Conservation (phyloP, 2,113 vertebrate genomes). For the Eleginops maclovinus region DNA sequence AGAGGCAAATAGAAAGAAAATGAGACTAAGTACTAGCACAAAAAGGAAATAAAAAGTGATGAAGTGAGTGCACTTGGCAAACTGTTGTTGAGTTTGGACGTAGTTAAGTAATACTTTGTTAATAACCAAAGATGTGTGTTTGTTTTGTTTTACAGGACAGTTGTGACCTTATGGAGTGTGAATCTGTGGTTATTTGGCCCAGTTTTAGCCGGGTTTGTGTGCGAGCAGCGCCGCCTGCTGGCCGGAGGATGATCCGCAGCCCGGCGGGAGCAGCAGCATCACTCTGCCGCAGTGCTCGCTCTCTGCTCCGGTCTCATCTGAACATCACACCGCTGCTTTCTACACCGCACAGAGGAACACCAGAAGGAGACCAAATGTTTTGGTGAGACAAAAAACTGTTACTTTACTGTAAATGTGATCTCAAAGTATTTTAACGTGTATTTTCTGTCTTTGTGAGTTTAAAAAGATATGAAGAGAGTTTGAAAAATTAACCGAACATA, state of each 20-base stretch:
- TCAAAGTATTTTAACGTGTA: background rate
- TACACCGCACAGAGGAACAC: background rate
- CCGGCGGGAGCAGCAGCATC: background rate
- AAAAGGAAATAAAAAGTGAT: background rate
- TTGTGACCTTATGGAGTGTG: background rate
- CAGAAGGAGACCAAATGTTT: background rate
- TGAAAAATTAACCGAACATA: background rate
- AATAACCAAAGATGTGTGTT: background rate
- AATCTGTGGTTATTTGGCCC: background rate
- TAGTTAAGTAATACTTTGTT: background rate
- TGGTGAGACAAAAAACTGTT: background rate
- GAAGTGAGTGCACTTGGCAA: background rate
- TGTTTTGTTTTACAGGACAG: background rate
- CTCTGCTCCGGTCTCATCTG: background rate
- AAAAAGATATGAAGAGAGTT: slow-evolving; percentile 1
- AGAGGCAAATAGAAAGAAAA: background rate
- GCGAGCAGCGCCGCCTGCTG: slow-evolving; percentile 76
- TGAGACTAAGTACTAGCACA: background rate
- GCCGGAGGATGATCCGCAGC: slow-evolving; percentile 12
- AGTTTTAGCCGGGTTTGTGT: slow-evolving; percentile 56
- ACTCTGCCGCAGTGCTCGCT: slow-evolving; percentile 10
- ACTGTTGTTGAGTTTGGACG: no score
- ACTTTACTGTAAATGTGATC: background rate
- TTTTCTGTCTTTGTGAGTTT: background rate
- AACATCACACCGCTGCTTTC: background rate